phyloP scores from a whole-genome alignment of 2,888 invertebrate genomes.

The Epistrophella euchroma region DNA sequence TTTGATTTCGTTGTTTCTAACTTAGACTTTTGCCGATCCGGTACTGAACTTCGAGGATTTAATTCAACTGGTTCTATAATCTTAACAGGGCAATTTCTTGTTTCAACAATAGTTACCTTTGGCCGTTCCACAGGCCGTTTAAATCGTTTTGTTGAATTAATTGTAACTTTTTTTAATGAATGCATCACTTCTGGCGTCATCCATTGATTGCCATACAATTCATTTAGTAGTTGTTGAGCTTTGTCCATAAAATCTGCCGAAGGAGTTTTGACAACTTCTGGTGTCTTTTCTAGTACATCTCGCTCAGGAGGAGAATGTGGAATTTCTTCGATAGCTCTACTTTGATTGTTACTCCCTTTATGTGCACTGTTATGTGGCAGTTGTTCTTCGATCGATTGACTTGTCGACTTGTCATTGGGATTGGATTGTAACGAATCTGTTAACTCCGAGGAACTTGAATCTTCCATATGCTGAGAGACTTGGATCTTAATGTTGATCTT shows the following conservation, averaged over 20 bases:
- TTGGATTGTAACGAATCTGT: conserved; percentile 39
- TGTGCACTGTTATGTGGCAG: conserved; percentile 52
- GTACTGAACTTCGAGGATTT: background rate
- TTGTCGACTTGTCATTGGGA: conserved; percentile 39
- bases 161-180: conserved; percentile 78
- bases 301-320: conserved; percentile 63
- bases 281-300: conserved; percentile 6
- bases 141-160: background rate
- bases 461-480: conserved; percentile 78
- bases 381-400: conserved; percentile 48
- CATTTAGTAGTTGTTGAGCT: conserved; percentile 80
- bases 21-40: background rate
- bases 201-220: conserved; percentile 82
- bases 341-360: conserved; percentile 44
- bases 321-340: conserved; percentile 38
- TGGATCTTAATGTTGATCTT: conserved; percentile 83
- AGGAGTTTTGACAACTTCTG: background rate
- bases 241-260: conserved; percentile 77
- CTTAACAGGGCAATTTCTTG: background rate
- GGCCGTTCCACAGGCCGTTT: no score
- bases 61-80: background rate
- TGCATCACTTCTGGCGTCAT: conserved; percentile 82
- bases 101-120: background rate
- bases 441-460: conserved; percentile 32
- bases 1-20: background rate